Evolutionary conservation across 2,888 invertebrate genomes (phyloP), one percentile per base, ranked within the genome.

Genomic region (Diogma glabrata): DNA sequence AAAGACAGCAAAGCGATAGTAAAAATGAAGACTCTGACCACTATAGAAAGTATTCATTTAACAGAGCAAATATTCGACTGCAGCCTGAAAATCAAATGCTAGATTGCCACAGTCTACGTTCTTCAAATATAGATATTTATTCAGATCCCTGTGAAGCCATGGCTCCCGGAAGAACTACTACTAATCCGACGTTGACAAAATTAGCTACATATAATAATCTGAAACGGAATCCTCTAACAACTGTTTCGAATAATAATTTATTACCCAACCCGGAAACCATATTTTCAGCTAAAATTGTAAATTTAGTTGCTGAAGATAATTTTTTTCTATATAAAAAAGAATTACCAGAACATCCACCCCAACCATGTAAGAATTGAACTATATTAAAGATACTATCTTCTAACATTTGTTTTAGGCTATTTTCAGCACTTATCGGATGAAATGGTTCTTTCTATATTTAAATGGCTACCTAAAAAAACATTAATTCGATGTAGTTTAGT

Each of bases 381-480:
- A 6, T n/a, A n/a, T 38, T 4, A 38, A 16, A 16, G n/a, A 10
- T 38, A 17, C 16, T 12, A 38, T 16, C 8, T 5, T n/a, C 9
- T 30, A 30, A 30, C n/a, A n/a, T 5, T 30, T 30, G n/a, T n/a
- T n/a, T n/a, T n/a, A 72, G 82, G 88, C 66, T 76, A 82, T 46
- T 90, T 91, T 68, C 74, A 75, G 16, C 69, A 74, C 6, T 70
- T 93, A 8, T 89, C 92, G 0, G 92, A 94, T 68, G 94, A 94
- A 70, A 81, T 93, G 60, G 76, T 93, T 40, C 72, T 94, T 19
- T 77, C 80, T 56, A 82, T 95, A 50, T 83, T 93, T 60, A 77
- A 81, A 56, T 88, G 84, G 82, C 73, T 94, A 50, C 87, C 90
- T 1, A 91, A 90, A 62, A 73, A 79, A 54, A 74, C 79, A 1